Evolutionary conservation across 2,797 vertebrate species (phyloP).

Genomic region (Fistularia commersonii): DNA sequence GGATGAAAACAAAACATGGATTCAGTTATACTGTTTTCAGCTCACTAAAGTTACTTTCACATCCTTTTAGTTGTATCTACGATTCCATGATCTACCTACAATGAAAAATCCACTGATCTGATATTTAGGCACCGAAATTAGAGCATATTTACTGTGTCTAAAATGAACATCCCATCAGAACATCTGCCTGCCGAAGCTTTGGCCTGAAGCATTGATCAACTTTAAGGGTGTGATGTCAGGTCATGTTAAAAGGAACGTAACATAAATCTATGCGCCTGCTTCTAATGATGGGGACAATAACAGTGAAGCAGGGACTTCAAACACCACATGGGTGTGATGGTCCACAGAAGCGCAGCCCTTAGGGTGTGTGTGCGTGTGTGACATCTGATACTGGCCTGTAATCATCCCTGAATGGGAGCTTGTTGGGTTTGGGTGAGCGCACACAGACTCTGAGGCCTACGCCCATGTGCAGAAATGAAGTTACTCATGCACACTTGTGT

Average conservation of each 20-base stretch:
- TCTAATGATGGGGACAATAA: conserved; percentile 45
- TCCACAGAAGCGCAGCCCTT: conserved; percentile 56
- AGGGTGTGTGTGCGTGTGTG: conserved; percentile 34
- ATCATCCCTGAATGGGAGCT: conserved; percentile 54
- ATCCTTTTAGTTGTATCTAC: no score
- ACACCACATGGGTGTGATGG: conserved; percentile 47
- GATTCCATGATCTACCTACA: no score
- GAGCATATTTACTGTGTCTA: no score
- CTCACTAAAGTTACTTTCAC: no score
- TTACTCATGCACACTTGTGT: conserved; percentile 8
- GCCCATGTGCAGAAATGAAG: conserved; percentile 33
- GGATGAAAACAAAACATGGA: no score
- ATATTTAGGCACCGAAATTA: no score
- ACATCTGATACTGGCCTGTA: conserved; percentile 52
- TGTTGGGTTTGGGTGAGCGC: conserved; percentile 43
- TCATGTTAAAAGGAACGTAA: conserved; percentile 38
- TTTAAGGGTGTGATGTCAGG: conserved; percentile 36
- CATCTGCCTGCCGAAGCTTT: conserved; percentile 2
- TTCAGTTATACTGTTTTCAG: no score
- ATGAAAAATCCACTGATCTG: no score
- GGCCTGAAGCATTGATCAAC: conserved; percentile 24
- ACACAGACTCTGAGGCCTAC: conserved; percentile 25
- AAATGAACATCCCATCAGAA: neutral
- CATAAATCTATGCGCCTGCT: conserved; percentile 37
- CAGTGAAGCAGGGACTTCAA: conserved; percentile 44